Base-by-base conservation (phyloP, 2,888 invertebrate genomes). In the Dascillus cervinus region DNA sequence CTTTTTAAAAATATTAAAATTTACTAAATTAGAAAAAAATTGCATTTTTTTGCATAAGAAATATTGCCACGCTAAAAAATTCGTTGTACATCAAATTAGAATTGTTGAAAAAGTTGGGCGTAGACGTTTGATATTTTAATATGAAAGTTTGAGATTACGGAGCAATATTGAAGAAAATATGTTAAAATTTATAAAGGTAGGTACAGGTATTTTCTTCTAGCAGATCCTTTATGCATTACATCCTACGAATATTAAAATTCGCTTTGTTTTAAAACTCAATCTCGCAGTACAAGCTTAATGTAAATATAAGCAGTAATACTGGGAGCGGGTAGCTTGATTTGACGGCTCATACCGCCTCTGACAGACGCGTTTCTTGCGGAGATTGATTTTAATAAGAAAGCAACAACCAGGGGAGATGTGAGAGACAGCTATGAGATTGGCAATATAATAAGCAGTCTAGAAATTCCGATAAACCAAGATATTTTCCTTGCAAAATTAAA, bases 221-320 rank as follows among this genome's bases (percentile, higher is more conserved):
- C 50, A 50, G 51, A 55, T 52, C 35, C 35, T 52, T 56, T 56
- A 55, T 56, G 56, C 52, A 57, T 53, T 50, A 48, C 54, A 50
- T 52, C 51, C 49, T 40, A 45, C 57, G 57, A 56, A 59, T 60
- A 61, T 60, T 61, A 61, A 61, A 61, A 59, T 58, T 56, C 56
- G 58, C 56, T 59, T 61, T 60, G 60, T 61, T 61, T 59, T 57
- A 55, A 55, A 61, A 61, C 55, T 60, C 59, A 60, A 60, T 61
- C 58, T 59, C 56, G 49, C 55, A 52, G 52, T 57, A 57, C 54
- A 53, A 48, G 56, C 52, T 56, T 58, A 58, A 58, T 58, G 58
- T 60, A 60, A 60, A 60, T 60, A 59, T 59, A 54, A 59, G 55
- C 53, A 52, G 56, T 50, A 53, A 56, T 55, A 52, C 52, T 47